Conservation (phyloP, 53 echinoderm and acorn worm genomes). For the Patiria pectinifera region DNA sequence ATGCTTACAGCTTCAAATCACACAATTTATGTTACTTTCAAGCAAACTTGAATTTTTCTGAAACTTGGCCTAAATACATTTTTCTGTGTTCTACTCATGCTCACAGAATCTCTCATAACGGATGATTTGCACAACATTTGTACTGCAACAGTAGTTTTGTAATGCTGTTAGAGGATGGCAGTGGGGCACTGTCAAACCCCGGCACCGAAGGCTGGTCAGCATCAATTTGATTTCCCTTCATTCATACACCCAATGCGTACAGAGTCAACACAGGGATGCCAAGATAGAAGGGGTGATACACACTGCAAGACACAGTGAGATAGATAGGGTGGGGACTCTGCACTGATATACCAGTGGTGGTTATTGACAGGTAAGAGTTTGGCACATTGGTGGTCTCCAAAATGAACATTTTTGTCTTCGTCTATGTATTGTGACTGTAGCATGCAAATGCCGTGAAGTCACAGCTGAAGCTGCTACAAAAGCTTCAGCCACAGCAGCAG, state of each 20-base stretch:
- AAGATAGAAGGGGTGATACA: slow-evolving; percentile 24
- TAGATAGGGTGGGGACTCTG: not conserved
- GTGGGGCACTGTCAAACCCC: slow-evolving; percentile 57
- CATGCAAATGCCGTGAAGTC: too few relatives aligned
- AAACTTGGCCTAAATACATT: not conserved
- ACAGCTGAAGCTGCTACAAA: too few relatives aligned
- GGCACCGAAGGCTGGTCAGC: slow-evolving; percentile 76
- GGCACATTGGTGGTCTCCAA: too few relatives aligned
- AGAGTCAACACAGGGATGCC: slow-evolving; percentile 28
- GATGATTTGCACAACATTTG: not conserved
- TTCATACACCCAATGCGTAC: not conserved
- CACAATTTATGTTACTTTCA: too few relatives aligned
- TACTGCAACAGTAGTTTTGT: not conserved
- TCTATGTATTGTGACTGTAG: too few relatives aligned
- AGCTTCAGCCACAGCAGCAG: too few relatives aligned
- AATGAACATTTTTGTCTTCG: too few relatives aligned
- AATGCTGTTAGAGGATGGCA: slow-evolving; percentile 74
- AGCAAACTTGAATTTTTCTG: too few relatives aligned
- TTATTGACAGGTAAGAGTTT: too few relatives aligned
- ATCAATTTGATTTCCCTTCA: slow-evolving; percentile 63
- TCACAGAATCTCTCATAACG: too few relatives aligned
- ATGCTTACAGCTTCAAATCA: too few relatives aligned
- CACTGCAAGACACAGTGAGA: not conserved
- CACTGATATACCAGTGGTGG: not conserved
- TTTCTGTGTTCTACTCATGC: not conserved